A percentile compares a stretch with the other conserved stretches of the same genome.
Conservation (phyloP, 1,140 invertebrate genomes). For the Eufriesea mexicana region DNA sequence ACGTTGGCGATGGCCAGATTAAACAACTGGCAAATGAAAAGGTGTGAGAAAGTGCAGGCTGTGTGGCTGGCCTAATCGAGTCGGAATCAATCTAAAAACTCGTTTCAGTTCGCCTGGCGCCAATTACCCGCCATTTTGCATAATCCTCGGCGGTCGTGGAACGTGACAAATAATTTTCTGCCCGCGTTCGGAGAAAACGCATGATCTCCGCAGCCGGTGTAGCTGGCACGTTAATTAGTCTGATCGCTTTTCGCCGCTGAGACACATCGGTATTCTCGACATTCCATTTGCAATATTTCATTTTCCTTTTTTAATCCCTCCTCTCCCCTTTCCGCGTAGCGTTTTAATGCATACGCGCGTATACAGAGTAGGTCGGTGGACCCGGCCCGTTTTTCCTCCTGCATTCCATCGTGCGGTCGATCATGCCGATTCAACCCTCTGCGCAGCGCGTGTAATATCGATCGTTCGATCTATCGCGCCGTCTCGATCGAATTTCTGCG, state of each 20-base stretch:
- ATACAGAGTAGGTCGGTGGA: neutral
- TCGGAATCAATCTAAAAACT: constrained; percentile 34
- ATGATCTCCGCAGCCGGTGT: neutral
- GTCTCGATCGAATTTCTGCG: neutral
- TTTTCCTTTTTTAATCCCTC: neutral
- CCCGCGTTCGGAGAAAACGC: neutral
- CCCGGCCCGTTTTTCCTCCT: neutral
- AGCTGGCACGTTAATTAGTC: constrained; percentile 27
- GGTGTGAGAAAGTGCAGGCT: constrained; percentile 22
- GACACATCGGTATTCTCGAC: neutral
- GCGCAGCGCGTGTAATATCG: neutral
- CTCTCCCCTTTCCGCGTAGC: neutral
- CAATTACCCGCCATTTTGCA: constrained; percentile 37
- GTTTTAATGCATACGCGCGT: neutral
- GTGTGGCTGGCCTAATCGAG: constrained; percentile 15
- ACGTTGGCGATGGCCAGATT: neutral
- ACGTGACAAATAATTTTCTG: constrained; percentile 41
- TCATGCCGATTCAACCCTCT: constrained; percentile 1
- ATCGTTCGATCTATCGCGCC: neutral
- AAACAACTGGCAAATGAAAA: neutral
- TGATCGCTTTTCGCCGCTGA: neutral
- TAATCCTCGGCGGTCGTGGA: constrained; percentile 6
- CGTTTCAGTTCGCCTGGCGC: constrained; percentile 32
- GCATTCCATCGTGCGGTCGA: neutral
- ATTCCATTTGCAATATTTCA: constrained; percentile 8